Evolutionary conservation across 2,888 invertebrate genomes (phyloP).

Genomic region (Microchrysa polita): DNA sequence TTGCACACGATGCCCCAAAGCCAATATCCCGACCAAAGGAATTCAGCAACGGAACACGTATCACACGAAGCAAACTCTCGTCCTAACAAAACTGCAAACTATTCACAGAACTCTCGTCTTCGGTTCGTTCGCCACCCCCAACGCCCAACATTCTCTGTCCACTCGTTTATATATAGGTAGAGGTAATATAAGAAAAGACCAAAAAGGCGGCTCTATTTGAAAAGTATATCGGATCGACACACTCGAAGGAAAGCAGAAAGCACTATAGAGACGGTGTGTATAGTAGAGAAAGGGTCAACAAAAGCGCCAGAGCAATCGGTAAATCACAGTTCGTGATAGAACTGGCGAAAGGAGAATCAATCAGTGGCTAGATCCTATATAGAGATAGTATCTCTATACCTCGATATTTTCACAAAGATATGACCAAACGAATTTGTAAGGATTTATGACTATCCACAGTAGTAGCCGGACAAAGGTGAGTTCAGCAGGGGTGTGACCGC

Average conservation of each 20-base stretch:
- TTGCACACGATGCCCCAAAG: neutral
- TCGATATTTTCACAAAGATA: conserved; percentile 37
- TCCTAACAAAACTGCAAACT: conserved; percentile 27
- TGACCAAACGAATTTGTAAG: conserved; percentile 33
- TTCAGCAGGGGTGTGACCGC: conserved; percentile 1
- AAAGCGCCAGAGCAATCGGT: conserved; percentile 26
- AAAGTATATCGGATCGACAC: too few relatives aligned
- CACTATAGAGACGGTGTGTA: neutral
- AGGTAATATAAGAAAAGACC: neutral
- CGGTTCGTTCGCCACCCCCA: too few relatives aligned
- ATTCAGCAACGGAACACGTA: conserved; percentile 14
- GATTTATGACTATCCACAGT: conserved; percentile 38
- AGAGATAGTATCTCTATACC: too few relatives aligned
- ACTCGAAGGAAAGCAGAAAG: conserved; percentile 9
- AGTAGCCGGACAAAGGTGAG: conserved; percentile 21
- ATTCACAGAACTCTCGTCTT: conserved; percentile 4
- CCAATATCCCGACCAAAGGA: neutral
- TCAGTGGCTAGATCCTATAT: conserved; percentile 37
- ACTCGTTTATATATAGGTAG: too few relatives aligned
- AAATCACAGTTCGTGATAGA: conserved; percentile 42
- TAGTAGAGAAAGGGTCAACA: conserved; percentile 15
- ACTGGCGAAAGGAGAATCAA: conserved; percentile 36
- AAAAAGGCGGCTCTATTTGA: too few relatives aligned
- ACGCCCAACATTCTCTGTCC: too few relatives aligned
- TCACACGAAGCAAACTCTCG: neutral